Conservation (phyloP, 2,888 invertebrate genomes). For the Asteroscopus sphinx region DNA sequence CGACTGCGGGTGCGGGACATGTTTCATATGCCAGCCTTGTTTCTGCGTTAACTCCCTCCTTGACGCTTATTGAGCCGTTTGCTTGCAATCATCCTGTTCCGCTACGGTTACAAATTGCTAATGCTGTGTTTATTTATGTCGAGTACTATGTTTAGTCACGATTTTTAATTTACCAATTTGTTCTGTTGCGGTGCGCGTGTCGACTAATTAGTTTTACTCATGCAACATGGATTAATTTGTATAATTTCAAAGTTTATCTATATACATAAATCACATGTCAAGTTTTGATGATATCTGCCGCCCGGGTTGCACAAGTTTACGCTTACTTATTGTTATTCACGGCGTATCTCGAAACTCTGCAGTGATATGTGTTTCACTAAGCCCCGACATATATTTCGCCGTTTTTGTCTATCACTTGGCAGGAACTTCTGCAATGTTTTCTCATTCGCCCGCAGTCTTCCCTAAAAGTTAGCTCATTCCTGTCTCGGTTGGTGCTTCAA, state of each 20-base stretch:
- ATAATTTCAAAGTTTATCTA: constrained; percentile 66
- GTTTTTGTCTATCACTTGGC: constrained; percentile 83
- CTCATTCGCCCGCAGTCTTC: constrained; percentile 82
- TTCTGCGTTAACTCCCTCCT: constrained; percentile 69
- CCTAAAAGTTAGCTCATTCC: constrained; percentile 84
- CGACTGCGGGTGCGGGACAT: constrained; percentile 76
- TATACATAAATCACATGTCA: constrained; percentile 68
- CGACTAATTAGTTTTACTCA: constrained; percentile 59
- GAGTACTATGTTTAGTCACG: constrained; percentile 6
- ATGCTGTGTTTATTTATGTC: constrained; percentile 47
- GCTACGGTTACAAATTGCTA: constrained; percentile 52
- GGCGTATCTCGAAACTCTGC: constrained; percentile 76
- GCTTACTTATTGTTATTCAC: constrained; percentile 76
- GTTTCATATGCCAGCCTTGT: constrained; percentile 80
- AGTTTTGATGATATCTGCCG: constrained; percentile 67
- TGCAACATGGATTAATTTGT: constrained; percentile 65
- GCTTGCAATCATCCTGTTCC: constrained; percentile 60
- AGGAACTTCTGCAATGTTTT: constrained; percentile 85
- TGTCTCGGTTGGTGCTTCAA: constrained; percentile 79
- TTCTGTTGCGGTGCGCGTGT: constrained; percentile 14
- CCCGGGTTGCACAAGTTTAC: constrained; percentile 69
- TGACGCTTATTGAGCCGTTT: constrained; percentile 79
- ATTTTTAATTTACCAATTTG: constrained; percentile 26
- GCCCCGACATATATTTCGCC: constrained; percentile 78
- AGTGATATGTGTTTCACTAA: constrained; percentile 79